Evolutionary conservation across 2,113 vertebrate genomes (phyloP), one percentile per base, ranked within the genome.

Genomic region (Hoplias malabaricus): DNA sequence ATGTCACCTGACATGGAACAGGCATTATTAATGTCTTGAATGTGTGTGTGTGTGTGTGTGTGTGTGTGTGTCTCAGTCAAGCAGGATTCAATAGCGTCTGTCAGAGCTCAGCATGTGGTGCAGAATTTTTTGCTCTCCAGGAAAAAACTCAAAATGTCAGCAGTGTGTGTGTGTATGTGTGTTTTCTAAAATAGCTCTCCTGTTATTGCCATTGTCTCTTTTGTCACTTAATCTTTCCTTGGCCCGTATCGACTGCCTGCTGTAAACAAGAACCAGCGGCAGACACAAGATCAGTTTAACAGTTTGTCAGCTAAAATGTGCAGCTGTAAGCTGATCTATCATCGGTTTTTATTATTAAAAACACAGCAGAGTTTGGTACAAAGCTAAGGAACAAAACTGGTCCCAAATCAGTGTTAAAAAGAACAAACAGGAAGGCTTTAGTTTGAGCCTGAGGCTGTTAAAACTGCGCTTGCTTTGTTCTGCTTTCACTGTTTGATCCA

Each of bases 401-500:
- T 38, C 56, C 34, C 42, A 31, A 56, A 62, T 78, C 75, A 70
- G 75, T 25, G 1, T 38, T 36, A 13, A 71, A 6, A 3, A 53
- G 48, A 53, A 53, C 48, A 53, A 53, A 70, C 34, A 50, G 67
- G 16, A 43, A 46, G 75, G 57, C 14, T 48, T 70, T 62, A 50
- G 40, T 36, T 62, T n/a, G 54, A 78, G 54, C 56, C 57, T 4
- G 42, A 50, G 67, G 67, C 56, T 29, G 67, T 70, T 71, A 63
- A 53, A 70, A 62, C 56, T 11, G 50, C 67, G 29, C 75, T 63
- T 12, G 33, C 80, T 78, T 74, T 90, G 86, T 89, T 91, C 89
- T 87, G 86, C 89, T 89, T 89, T 86, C 81, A 88, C 85, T 90
- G 84, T 87, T 77, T 88, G 80, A 78, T 88, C 87, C 90, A 90